A percentile compares a stretch with the other conserved stretches of the same genome.
Evolutionary conservation across 37 sponge, comb jelly and placozoan genomes (phyloP).

Genomic region (Trichoplax adhaerens): DNA sequence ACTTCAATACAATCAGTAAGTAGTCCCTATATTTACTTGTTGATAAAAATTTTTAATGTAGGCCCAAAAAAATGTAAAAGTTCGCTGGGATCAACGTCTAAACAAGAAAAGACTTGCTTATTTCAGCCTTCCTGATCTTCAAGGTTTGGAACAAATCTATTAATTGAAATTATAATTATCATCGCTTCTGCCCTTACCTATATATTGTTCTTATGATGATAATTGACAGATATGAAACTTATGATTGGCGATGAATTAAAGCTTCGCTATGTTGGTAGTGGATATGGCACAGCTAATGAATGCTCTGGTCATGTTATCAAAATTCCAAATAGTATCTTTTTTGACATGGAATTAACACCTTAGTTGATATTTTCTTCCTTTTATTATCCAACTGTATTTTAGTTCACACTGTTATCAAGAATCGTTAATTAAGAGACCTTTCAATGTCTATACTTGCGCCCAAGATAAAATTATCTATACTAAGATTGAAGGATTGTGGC

Average conservation of each 20-base stretch:
- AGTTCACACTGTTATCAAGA: too few relatives aligned
- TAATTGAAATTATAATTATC: background rate
- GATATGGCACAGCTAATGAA: too few relatives aligned
- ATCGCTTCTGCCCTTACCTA: constrained; percentile 6
- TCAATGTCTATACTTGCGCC: too few relatives aligned
- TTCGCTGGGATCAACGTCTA: constrained; percentile 86
- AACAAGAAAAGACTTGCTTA: constrained; percentile 91
- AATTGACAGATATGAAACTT: constrained; percentile 58
- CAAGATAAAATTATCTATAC: background rate
- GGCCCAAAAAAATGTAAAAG: constrained; percentile 77
- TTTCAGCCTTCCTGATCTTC: constrained; percentile 71
- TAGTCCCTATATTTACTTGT: background rate
- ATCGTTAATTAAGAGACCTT: too few relatives aligned
- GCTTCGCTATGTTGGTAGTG: constrained; percentile 30
- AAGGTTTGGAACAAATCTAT: constrained; percentile 10
- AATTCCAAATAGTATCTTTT: constrained; percentile 51
- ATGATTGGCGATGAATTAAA: constrained; percentile 94
- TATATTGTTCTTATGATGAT: background rate
- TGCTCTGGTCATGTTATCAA: constrained; percentile 83
- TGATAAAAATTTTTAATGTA: constrained; percentile 4
- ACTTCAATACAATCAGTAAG: constrained; percentile 4
- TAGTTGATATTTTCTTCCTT: too few relatives aligned
- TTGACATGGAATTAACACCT: too few relatives aligned
- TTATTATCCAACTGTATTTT: too few relatives aligned
- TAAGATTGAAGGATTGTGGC: background rate